Evolutionary conservation across 30 jellyfish, hydroid and myxozoan genomes (phyloP).

Genomic region (Turritopsis dohrnii): DNA sequence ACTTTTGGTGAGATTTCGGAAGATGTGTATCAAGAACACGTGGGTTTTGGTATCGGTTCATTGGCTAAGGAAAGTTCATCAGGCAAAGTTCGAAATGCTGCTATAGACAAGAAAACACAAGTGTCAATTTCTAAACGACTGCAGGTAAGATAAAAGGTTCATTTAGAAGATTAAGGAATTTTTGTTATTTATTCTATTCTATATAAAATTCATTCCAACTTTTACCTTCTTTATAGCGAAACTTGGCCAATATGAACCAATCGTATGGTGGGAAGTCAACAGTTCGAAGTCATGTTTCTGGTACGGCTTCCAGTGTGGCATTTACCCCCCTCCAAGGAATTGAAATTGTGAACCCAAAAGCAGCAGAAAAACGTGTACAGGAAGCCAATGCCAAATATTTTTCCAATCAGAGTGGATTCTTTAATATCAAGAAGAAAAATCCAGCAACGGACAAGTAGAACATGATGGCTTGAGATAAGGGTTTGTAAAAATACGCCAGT

Average conservation of each 20-base stretch:
- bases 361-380: conserved; percentile 94
- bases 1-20: conserved; percentile 89
- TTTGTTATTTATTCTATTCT: no score
- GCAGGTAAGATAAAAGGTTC: no score
- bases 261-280: conserved; percentile 95
- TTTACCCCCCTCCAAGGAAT: conserved; percentile 96
- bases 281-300: conserved; percentile 93
- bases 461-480: background rate
- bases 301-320: conserved; percentile 99
- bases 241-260: conserved; percentile 95
- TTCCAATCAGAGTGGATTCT: conserved; percentile 86
- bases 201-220: background rate
- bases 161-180: no score
- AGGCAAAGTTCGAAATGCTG: conserved; percentile 92
- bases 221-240: conserved; percentile 56
- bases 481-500: background rate
- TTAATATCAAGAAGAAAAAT: conserved; percentile 62
- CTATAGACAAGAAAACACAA: conserved; percentile 89
- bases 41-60: conserved; percentile 96
- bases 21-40: conserved; percentile 85
- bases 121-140: conserved; percentile 91
- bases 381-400: conserved; percentile 96
- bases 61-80: conserved; percentile 71
- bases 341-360: conserved; percentile 97
- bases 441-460: background rate